Evolutionary conservation across 2,797 vertebrate species (phyloP).

Genomic region (Dromococcyx pavoninus): DNA sequence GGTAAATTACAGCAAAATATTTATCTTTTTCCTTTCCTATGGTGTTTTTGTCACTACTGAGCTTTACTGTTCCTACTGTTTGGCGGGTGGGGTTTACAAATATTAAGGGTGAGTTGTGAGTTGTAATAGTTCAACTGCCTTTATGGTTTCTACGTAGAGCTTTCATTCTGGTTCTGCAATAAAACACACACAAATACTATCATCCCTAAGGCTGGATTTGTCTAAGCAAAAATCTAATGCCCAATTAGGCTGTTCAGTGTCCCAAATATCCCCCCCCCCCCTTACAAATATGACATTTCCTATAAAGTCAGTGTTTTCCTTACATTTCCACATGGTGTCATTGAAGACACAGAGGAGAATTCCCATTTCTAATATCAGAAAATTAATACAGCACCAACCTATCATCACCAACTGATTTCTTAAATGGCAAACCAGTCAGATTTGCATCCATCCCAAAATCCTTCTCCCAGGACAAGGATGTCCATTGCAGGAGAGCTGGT

Average conservation of each 20-base stretch:
- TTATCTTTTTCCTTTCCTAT: neutral
- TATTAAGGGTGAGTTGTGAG: neutral
- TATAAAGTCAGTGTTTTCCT: neutral
- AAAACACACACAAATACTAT: neutral
- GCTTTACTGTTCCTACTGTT: neutral
- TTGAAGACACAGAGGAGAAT: neutral
- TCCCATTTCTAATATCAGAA: neutral
- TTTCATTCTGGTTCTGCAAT: neutral
- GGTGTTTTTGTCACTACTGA: neutral
- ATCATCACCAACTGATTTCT: neutral
- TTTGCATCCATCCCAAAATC: neutral
- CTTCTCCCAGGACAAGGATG: neutral
- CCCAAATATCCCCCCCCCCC: neutral
- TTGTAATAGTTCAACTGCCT: neutral
- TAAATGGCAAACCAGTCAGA: neutral
- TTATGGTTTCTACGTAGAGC: neutral
- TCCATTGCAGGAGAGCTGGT: neutral
- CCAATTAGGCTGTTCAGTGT: neutral
- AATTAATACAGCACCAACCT: neutral
- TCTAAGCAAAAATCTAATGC: neutral
- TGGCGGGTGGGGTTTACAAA: neutral
- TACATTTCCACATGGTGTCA: constrained; percentile 32
- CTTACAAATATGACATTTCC: neutral
- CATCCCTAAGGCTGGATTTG: neutral
- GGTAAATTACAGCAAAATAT: constrained; percentile 70